Base-by-base conservation (phyloP, 1,140 invertebrate species). In the Heliothis subflexa region DNA sequence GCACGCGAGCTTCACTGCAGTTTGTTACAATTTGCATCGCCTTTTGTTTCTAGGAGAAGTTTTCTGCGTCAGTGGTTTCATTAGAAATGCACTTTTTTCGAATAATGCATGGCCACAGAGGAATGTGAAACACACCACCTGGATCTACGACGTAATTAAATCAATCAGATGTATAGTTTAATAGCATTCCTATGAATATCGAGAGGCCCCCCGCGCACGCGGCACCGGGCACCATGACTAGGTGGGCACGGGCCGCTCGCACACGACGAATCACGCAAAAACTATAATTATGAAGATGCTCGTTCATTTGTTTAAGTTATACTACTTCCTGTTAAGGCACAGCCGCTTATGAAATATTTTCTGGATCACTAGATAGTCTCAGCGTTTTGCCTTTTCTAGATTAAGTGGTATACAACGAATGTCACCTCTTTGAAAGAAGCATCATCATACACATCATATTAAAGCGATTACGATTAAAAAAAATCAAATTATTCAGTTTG, bases 221-320 rank as follows among this genome's bases (percentile, higher is more conserved):
- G 61, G 40, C 33, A 33, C 3, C 33, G 64, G 12, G 7, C 47
- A 28, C 12, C 0, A 33, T 68, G 5, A 21, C 45, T n/a, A 16
- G 62, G 33, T 50, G 16, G 21, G 64, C 64, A 68, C 64, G 64
- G 47, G 64, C 64, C 64, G 64, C 12, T 68, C 64, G 18, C 64
- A 68, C 64, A 68, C 64, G 64, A 25, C 64, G 64, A 49, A 52
- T 50, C 45, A 68, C 64, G 64, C 64, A 68, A 68, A 68, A 68
- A 68, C 64, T 68, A 50, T 68, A 52, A 68, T 68, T 68, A 68
- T 68, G 47, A 68, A 25, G 64, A 68, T 52, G 64, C 64, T 18
- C 45, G 21, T 28, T 68, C 64, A 68, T 68, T 68, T 68, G 47
- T 50, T 68, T 68, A 18, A 16, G n/a, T 50, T 50, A 68, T 52